Conservation (phyloP, 2,888 invertebrate genomes). For the Lottia scabra region DNA sequence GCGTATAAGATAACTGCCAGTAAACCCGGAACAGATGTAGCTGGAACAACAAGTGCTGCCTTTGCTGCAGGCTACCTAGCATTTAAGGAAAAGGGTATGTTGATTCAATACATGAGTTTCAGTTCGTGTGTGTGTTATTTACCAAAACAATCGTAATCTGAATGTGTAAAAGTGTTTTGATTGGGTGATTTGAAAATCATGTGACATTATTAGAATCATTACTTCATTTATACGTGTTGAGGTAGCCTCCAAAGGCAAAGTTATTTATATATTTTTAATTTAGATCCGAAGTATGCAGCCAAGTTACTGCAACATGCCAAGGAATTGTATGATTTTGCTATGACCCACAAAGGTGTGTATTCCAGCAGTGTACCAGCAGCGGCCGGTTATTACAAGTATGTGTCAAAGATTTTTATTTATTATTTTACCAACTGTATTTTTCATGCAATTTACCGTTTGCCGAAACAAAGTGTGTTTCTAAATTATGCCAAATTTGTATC, state of each 20-base stretch:
- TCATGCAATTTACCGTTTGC: too few relatives aligned
- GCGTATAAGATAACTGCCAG: constrained; percentile 73
- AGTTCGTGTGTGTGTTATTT: too few relatives aligned
- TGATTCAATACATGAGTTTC: too few relatives aligned
- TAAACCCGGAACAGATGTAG: constrained; percentile 75
- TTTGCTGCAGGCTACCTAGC: constrained; percentile 73
- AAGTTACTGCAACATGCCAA: constrained; percentile 45
- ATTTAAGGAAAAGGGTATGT: constrained; percentile 60
- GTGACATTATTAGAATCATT: too few relatives aligned
- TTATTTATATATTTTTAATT: background rate
- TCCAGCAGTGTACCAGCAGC: constrained; percentile 46
- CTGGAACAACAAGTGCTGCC: constrained; percentile 75
- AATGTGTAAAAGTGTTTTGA: too few relatives aligned
- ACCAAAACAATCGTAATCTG: too few relatives aligned
- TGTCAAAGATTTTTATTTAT: background rate
- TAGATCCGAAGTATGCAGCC: constrained; percentile 42
- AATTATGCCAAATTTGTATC: too few relatives aligned
- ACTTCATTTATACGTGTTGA: too few relatives aligned
- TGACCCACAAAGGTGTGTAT: constrained; percentile 42
- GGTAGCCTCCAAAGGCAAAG: too few relatives aligned
- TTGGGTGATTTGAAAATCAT: too few relatives aligned
- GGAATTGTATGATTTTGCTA: constrained; percentile 47
- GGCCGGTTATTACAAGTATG: constrained; percentile 48
- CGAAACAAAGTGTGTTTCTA: too few relatives aligned
- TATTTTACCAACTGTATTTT: too few relatives aligned